A percentile compares a stretch with the other conserved stretches of the same genome.
Conservation (phyloP, 2,113 vertebrate species). For the Coptodon bakossiorum region DNA sequence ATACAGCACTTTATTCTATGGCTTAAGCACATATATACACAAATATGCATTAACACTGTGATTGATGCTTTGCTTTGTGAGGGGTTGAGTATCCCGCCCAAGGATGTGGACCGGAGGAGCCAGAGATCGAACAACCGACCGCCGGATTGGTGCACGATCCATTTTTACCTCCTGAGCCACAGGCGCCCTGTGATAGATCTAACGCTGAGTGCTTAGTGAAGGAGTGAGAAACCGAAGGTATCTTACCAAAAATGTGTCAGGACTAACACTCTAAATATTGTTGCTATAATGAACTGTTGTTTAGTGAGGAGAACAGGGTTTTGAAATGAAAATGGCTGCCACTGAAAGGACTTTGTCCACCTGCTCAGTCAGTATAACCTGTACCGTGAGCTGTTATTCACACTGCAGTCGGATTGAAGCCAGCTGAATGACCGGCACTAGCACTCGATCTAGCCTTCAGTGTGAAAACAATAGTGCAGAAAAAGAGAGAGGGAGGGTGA, state of each 20-base stretch:
- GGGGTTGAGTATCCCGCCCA: not conserved
- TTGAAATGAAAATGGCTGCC: not conserved
- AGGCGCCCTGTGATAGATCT: fast-evolving
- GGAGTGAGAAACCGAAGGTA: not conserved
- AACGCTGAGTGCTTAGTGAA: not conserved
- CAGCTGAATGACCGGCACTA: not conserved
- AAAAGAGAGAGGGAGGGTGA: not conserved
- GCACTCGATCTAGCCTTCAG: not conserved
- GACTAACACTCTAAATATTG: not conserved
- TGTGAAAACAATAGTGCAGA: slow-evolving; percentile 22
- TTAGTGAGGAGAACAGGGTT: not conserved
- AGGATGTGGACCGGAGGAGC: not conserved
- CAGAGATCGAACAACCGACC: not conserved
- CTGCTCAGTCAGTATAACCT: not conserved
- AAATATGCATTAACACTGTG: not conserved
- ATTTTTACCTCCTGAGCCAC: not conserved
- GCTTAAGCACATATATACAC: not conserved
- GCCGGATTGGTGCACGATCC: not conserved
- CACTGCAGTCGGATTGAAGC: not conserved
- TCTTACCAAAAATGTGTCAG: not conserved
- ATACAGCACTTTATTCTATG: not conserved
- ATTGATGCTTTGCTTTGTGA: fast-evolving
- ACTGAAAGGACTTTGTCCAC: not conserved
- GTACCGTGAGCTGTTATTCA: not conserved
- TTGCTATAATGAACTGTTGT: not conserved